Base-by-base conservation (phyloP, 2,113 vertebrate genomes). In the Nothocercus julius region DNA sequence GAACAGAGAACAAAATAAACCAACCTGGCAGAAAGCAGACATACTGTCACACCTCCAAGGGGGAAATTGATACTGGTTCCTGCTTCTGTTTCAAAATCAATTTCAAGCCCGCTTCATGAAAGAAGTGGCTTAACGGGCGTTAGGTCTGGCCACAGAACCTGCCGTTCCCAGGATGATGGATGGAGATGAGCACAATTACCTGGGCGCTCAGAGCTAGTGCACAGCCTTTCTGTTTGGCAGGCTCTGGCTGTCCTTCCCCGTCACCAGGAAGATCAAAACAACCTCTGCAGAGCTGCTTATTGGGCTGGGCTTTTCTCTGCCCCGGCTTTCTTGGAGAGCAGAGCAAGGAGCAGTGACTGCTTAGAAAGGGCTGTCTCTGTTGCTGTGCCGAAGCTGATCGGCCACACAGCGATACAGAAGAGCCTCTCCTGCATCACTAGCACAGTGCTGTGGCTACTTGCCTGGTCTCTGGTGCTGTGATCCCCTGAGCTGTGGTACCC, bases 51-150 rank as follows among this genome's bases (percentile, higher is more conserved):
- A 87, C 67, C 80, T 96, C 70, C 86, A 73, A 67, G 74, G 73
- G 66, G 47, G 66, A 92, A 95, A 95, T 21, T 76, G 85, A 90
- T 90, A 83, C 67, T 93, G 75, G 56, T 19, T 95, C 87, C 82
- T 90, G 76, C 87, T 79, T 74, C 47, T 91, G 76, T 94, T 94
- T 95, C 87, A 93, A 91, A 97, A 96, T 93, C 89, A 85, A 88
- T 93, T 95, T 96, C 51, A 84, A 67, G 80, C 62, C 13, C 4
- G 27, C 92, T 90, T 72, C 74, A 40, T 42, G 67, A 90, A 88
- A 91, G 70, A 93, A 96, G 92, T 47, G 45, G 70, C 61, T 89
- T 75, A 94, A 95, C 89, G 79, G 38, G 53, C 88, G 89, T 78
- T 63, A 92, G 68, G 78, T 87, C 49, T 64, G 68, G 87, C 86